A percentile compares a stretch with the other conserved stretches of the same genome.
phyloP scores from a whole-genome alignment of 2,888 invertebrate species.

The Eupithecia pulchellata region DNA sequence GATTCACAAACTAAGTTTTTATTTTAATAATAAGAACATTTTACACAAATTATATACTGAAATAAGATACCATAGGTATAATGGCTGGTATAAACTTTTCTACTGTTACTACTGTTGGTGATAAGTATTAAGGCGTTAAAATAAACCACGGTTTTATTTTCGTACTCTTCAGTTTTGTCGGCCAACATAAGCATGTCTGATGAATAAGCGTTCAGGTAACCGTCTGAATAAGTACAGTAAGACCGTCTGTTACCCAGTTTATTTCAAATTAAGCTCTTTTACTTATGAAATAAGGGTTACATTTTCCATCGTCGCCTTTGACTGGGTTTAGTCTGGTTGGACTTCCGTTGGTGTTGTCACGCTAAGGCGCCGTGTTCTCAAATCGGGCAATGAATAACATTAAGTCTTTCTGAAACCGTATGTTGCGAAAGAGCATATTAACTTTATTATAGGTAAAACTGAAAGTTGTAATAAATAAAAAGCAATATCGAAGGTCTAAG shows the following conservation, averaged over 20 bases:
- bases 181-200: constrained; percentile 24
- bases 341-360: constrained; percentile 39
- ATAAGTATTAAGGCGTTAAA: neutral
- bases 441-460: neutral
- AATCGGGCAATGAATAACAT: constrained; percentile 36
- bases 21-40: neutral
- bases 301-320: neutral
- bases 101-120: neutral
- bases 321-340: constrained; percentile 31
- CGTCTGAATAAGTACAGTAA: constrained; percentile 32
- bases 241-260: constrained; percentile 11
- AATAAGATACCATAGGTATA: no score
- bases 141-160: neutral
- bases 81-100: neutral
- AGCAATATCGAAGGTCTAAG: neutral
- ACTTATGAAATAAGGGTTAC: constrained; percentile 9
- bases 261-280: constrained; percentile 22
- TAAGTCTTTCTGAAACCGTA: constrained; percentile 9
- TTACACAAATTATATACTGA: no score
- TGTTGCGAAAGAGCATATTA: neutral
- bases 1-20: neutral
- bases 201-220: constrained; percentile 39
- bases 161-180: neutral
- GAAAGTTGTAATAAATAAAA: neutral
- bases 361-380: constrained; percentile 41